Evolutionary conservation across 1,140 invertebrate genomes (phyloP).

Genomic region (Ceratina australensis): DNA sequence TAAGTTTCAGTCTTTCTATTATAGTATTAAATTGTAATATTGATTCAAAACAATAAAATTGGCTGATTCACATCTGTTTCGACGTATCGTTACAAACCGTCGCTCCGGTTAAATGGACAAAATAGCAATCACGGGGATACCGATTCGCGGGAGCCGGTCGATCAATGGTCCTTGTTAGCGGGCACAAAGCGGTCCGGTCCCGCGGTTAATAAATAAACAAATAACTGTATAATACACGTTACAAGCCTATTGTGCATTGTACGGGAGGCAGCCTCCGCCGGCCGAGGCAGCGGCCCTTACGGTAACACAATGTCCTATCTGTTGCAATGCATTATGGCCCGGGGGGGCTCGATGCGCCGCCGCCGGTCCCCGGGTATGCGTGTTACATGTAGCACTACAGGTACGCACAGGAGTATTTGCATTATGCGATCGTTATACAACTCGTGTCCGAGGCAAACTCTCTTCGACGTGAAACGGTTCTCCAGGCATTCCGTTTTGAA

Average conservation of each 20-base stretch:
- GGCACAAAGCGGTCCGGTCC: conserved; percentile 24
- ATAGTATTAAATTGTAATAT: too few species aligned
- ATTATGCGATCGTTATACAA: conserved; percentile 31
- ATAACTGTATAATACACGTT: conserved; percentile 68
- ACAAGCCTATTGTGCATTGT: conserved; percentile 71
- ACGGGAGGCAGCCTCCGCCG: conserved; percentile 24
- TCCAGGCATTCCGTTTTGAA: not conserved
- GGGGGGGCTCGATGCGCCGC: conserved; percentile 13
- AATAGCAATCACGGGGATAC: not conserved
- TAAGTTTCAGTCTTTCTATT: too few species aligned
- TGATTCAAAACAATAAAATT: too few species aligned
- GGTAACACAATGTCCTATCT: conserved; percentile 59
- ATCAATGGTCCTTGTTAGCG: conserved; percentile 47
- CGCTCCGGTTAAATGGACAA: too few species aligned
- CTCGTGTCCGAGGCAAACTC: not conserved
- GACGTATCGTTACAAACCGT: not conserved
- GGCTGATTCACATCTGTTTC: not conserved
- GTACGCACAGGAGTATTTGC: conserved; percentile 42
- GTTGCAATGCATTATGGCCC: conserved; percentile 56
- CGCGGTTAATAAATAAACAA: conserved; percentile 67
- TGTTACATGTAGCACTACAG: conserved; percentile 30
- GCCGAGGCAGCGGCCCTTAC: conserved; percentile 23
- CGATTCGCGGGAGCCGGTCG: conserved; percentile 15
- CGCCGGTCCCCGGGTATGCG: conserved; percentile 14
- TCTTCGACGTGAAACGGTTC: not conserved